Conservation (phyloP, 2,113 vertebrate species). For the Aegotheles bennettii region DNA sequence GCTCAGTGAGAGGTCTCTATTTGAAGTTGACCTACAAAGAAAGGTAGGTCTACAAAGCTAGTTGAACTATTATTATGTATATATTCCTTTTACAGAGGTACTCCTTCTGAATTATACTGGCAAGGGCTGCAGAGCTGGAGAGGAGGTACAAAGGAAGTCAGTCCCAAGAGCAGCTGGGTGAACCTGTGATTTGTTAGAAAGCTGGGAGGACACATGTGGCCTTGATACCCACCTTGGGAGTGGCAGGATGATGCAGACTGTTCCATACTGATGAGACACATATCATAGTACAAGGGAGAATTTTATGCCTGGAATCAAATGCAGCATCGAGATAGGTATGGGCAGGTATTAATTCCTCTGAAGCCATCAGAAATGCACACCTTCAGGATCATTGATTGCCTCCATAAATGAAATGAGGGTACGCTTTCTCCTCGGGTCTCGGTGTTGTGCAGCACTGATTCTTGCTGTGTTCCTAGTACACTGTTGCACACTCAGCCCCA, state of each 20-base stretch:
- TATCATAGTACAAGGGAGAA: not conserved
- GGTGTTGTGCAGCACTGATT: not conserved
- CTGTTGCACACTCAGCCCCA: not conserved
- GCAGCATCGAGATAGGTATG: not conserved
- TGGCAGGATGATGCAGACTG: not conserved
- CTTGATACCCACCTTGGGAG: not conserved
- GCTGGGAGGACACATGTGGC: not conserved
- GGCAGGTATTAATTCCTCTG: not conserved
- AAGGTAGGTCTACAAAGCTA: not conserved
- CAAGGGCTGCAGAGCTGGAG: not conserved
- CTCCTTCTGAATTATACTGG: not conserved
- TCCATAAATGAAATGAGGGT: not conserved
- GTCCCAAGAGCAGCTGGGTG: not conserved
- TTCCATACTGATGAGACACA: not conserved
- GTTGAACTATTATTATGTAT: not conserved
- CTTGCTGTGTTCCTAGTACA: not conserved
- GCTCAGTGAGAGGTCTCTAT: fast-evolving
- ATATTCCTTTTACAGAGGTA: not conserved
- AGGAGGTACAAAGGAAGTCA: not conserved
- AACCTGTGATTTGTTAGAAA: not conserved
- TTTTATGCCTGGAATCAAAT: not conserved
- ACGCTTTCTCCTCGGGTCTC: not conserved
- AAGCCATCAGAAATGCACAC: not conserved
- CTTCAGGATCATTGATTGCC: not conserved
- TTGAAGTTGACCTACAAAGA: not conserved